Base-by-base conservation (phyloP, 2,797 vertebrate genomes). In the Cephalopachus bancanus region DNA sequence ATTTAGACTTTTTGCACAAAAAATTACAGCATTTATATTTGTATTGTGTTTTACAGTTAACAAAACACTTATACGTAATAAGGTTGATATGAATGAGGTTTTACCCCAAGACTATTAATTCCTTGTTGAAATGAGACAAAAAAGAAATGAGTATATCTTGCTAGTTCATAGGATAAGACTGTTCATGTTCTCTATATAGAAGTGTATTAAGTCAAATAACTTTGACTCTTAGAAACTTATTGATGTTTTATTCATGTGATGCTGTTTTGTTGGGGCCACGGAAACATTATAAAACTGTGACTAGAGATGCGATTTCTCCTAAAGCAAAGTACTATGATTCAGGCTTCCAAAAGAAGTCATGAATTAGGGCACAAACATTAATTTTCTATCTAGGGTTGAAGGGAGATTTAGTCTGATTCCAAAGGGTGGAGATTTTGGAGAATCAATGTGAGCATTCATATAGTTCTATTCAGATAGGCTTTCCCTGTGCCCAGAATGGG, bases 81-180 rank as follows among this genome's bases (percentile, higher is more conserved):
- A 85, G 10, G 12, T 91, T 83, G 19, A 9, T 17, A 51, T 49
- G 16, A 62, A 10, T 94, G 28, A 69, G 2, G 76, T 96, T 90
- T 96, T 71, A 90, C 7, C 16, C 14, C n/a, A 72, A 88, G 1
- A 26, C 81, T 84, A 44, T 88, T 20, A 90, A 94, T 91, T 88
- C 20, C 51, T 83, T 81, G 9, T 17, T 94, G 55, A 96, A 95
- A 84, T 78, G 28, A 92, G 10, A n/a, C 26, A 57, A 55, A 91
- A 92, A 94, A 60, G 2, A 81, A 83, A 79, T 7, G 22, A 51
- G 26, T 79, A 28, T 22, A 26, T 94, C 24, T 57, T 86, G 37
- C 37, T 24, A 87, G 28, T 22, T 26, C n/a, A 80, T 10, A 28
- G 10, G 49, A 24, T 83, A 90, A 78, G 20, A 26, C 3, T 83